Conservation (phyloP, 2,113 vertebrate species). For the Platysteira castanea region DNA sequence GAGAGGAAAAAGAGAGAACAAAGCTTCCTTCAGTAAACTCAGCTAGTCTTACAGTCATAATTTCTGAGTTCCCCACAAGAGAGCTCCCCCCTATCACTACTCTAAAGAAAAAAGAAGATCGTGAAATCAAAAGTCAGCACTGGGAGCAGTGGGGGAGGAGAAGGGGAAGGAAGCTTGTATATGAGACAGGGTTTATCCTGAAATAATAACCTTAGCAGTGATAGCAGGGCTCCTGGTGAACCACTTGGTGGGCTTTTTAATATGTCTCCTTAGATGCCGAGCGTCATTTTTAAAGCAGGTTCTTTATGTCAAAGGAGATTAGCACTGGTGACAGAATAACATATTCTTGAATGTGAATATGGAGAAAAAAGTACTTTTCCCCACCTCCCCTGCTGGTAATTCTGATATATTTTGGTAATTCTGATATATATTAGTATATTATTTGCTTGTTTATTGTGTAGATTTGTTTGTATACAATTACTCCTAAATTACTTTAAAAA, state of each 20-base stretch:
- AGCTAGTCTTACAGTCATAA: not conserved
- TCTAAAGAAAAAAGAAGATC: not conserved
- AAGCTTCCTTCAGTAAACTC: conserved; percentile 38
- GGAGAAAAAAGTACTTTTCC: not conserved
- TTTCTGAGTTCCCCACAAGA: not conserved
- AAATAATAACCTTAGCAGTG: not conserved
- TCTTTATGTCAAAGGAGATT: not conserved
- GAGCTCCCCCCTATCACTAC: not conserved
- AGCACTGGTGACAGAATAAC: not conserved
- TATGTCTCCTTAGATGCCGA: not conserved
- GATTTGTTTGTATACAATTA: not conserved
- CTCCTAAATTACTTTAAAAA: not conserved
- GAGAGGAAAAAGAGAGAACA: not conserved
- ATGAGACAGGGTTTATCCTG: not conserved
- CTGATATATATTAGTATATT: not conserved
- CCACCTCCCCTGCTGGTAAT: not conserved
- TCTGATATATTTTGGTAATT: not conserved
- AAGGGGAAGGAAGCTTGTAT: not conserved
- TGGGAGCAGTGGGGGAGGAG: not conserved
- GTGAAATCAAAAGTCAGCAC: conserved; percentile 23
- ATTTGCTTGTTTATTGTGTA: not conserved
- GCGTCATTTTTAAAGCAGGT: not conserved
- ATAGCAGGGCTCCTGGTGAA: not conserved
- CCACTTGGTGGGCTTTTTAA: not conserved
- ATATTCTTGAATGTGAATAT: not conserved